Evolutionary conservation across 2,888 invertebrate genomes (phyloP), one percentile per base, ranked within the genome.

Genomic region (Galerucella pusilla): DNA sequence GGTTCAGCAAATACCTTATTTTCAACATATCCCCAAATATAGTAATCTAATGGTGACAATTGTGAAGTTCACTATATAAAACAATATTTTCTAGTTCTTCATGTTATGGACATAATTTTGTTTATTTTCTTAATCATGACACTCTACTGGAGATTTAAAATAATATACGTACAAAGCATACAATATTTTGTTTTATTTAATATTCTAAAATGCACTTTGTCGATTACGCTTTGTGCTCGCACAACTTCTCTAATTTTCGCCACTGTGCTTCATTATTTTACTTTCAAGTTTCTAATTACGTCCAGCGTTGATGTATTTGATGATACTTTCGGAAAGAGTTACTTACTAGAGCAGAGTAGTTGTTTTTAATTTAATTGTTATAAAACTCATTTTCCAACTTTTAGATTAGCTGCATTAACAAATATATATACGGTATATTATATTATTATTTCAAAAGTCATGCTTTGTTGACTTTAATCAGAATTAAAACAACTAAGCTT

Each of bases 201-300:
- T 10, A 20, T 20, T 57, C 57, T 20, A 57, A 57, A 16, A 57
- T 57, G 20, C 16, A 57, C 20, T 52, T 52, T 52, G 52, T 12
- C 14, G 52, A n/a, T 52, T n/a, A 52, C 52, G 52, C 52, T 52
- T 52, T n/a, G 52, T 52, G n/a, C n/a, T n/a, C n/a, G 2, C 52
- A 52, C 35, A 42, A 52, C 52, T 57, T 57, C 57, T 57, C 10
- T 57, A 16, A 57, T 57, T 57, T 57, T 57, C 57, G 57, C 57
- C 57, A 57, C 20, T 57, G 57, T 57, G 11, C 57, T 57, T 57
- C 20, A 16, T 57, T 57, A 57, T 57, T 57, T 16, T 10, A 57
- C 16, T 57, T 16, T 57, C 11, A 4, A 57, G 57, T 10, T 16
- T 57, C 20, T 57, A 57, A 57, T 57, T 57, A 57, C 11, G 10